These are phyloP conservation scores for Drosophila anomalipes DNA, from an alignment of 2,888 invertebrate genomes.

Conservation along the genomic window DNA sequence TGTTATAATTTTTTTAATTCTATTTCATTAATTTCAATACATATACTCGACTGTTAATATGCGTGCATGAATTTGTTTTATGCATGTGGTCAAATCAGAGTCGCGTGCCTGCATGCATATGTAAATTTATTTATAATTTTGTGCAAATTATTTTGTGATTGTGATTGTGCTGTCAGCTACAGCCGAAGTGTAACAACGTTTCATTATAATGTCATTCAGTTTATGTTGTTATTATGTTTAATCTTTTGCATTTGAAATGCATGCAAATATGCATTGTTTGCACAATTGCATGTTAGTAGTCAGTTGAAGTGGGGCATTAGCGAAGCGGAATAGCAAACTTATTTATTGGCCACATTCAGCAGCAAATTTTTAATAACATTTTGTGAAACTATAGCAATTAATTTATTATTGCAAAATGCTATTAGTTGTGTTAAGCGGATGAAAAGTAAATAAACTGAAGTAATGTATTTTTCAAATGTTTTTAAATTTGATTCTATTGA, in stretches of 20 bases:
- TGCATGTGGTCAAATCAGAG: conserved; percentile 23
- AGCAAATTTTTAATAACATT: background rate
- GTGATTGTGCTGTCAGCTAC: conserved; percentile 71
- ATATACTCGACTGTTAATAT: too few species aligned
- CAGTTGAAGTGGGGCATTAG: conserved; percentile 8
- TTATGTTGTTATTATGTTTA: conserved; percentile 45
- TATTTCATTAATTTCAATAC: background rate
- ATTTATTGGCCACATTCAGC: conserved; percentile 17
- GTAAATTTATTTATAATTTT: conserved; percentile 67
- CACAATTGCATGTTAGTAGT: conserved; percentile 49
- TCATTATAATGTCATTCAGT: conserved; percentile 49
- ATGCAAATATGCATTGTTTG: conserved; percentile 52
- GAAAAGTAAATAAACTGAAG: background rate
- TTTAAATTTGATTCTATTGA: background rate
- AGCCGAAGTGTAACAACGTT: conserved; percentile 50
- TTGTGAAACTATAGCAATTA: background rate
- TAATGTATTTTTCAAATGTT: background rate
- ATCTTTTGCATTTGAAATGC: conserved; percentile 30
- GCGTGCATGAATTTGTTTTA: conserved; percentile 7
- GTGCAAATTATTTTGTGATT: conserved; percentile 70
- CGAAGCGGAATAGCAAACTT: conserved; percentile 20
- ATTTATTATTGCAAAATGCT: background rate
- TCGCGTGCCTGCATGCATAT: conserved; percentile 32
- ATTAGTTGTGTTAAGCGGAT: background rate
- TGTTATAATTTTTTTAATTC: background rate